A percentile compares a stretch with the other conserved stretches of the same genome.
These are phyloP conservation scores for Parapsyche elsis DNA, from an alignment of 1,140 invertebrate species.

Conservation along the genomic window DNA sequence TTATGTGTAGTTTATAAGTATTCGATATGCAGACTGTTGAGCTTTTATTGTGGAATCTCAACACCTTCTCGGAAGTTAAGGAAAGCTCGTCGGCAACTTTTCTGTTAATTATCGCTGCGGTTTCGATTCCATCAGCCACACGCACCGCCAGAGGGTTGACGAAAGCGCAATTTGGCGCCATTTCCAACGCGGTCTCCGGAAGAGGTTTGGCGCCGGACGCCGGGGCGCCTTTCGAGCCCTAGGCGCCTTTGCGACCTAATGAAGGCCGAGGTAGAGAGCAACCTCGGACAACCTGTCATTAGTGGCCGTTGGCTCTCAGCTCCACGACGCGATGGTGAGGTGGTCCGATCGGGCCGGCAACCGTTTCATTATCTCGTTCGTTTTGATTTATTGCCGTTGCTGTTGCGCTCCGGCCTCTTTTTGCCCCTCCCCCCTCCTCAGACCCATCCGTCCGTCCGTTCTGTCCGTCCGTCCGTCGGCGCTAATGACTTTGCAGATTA, in stretches of 20 bases:
- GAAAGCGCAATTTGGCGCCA: too few species aligned
- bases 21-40: too few species aligned
- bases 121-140: too few species aligned
- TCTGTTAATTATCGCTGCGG: too few species aligned
- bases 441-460: neutral
- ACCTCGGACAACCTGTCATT: constrained; percentile 30
- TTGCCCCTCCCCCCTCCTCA: neutral
- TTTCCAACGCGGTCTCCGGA: too few species aligned
- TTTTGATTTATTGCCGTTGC: constrained; percentile 38
- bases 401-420: neutral
- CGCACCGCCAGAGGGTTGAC: too few species aligned
- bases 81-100: too few species aligned
- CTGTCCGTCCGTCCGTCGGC: neutral
- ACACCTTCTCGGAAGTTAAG: too few species aligned
- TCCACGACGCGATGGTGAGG: constrained; percentile 11
- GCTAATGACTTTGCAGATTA: constrained; percentile 47
- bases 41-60: too few species aligned
- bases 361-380: constrained; percentile 46
- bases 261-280: neutral
- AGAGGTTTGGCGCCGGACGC: constrained; percentile 13
- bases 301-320: neutral
- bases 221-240: neutral
- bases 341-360: constrained; percentile 27
- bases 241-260: constrained; percentile 14
- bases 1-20: too few species aligned